phyloP scores from a whole-genome alignment of 2,797 vertebrate species.

The Micromesistius poutassou region DNA sequence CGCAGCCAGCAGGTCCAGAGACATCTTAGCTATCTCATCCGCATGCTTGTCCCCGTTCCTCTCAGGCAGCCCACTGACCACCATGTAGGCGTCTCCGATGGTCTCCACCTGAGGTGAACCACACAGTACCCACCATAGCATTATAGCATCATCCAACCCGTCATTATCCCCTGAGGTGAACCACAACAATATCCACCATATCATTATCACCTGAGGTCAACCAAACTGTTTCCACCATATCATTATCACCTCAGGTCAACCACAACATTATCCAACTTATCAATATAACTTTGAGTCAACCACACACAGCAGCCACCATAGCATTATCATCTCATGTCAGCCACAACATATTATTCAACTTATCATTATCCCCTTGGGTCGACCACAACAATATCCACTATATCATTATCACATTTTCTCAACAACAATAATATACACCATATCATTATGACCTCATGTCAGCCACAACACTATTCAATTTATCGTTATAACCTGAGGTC shows the following conservation, averaged over 20 bases:
- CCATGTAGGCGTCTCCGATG: conserved; percentile 89
- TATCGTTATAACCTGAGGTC: too few species aligned
- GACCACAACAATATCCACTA: too few species aligned
- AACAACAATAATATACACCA: not conserved
- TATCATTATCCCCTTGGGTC: not conserved
- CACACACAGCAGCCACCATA: not conserved
- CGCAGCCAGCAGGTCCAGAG: conserved; percentile 85
- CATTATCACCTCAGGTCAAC: not conserved
- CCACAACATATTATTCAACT: not conserved
- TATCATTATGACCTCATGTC: conserved; percentile 42
- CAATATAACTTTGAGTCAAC: conserved; percentile 63
- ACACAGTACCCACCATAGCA: not conserved
- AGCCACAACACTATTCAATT: not conserved
- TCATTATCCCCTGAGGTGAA: not conserved
- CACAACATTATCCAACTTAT: not conserved
- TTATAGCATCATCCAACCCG: not conserved
- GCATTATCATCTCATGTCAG: not conserved
- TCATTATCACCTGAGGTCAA: not conserved
- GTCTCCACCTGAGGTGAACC: conserved; percentile 78
- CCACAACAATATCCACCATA: not conserved
- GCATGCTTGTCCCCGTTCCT: conserved; percentile 82
- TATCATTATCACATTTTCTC: too few species aligned
- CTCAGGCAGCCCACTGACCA: conserved; percentile 85
- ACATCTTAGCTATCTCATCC: conserved; percentile 86
- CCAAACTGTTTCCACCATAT: not conserved